phyloP scores from a whole-genome alignment of 2,113 vertebrate genomes.

The Daphoenositta chrysoptera region DNA sequence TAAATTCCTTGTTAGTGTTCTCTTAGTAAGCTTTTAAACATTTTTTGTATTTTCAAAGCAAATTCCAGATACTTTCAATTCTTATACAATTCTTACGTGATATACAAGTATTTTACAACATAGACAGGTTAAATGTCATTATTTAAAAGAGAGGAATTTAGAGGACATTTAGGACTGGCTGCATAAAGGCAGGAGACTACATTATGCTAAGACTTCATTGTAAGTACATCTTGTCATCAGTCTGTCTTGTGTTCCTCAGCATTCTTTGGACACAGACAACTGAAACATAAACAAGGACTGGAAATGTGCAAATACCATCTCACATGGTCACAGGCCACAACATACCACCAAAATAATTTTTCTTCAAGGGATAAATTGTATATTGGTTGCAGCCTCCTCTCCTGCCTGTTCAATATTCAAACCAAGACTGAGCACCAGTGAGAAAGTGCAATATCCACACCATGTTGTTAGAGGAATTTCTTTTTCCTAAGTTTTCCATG shows the following conservation, averaged over 20 bases:
- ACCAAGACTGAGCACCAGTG: neutral
- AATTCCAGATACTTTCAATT: neutral
- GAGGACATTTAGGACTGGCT: neutral
- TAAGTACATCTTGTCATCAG: neutral
- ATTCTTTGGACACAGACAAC: neutral
- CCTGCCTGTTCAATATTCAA: neutral
- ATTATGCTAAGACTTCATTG: neutral
- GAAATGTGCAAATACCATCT: neutral
- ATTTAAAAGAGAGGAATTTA: neutral
- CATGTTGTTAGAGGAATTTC: neutral
- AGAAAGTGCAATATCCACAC: neutral
- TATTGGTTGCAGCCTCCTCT: neutral
- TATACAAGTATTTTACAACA: neutral
- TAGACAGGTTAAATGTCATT: fast-evolving
- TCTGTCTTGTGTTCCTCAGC: neutral
- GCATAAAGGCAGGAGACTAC: neutral
- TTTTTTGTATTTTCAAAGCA: neutral
- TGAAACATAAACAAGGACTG: neutral
- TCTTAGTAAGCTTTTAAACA: neutral
- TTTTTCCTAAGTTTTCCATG: neutral
- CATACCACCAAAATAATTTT: neutral
- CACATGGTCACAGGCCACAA: neutral
- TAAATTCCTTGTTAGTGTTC: neutral
- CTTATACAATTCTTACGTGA: neutral
- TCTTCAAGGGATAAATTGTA: neutral